Base-by-base conservation (phyloP, 2,888 invertebrate genomes). In the Lithophane semibrunnea region DNA sequence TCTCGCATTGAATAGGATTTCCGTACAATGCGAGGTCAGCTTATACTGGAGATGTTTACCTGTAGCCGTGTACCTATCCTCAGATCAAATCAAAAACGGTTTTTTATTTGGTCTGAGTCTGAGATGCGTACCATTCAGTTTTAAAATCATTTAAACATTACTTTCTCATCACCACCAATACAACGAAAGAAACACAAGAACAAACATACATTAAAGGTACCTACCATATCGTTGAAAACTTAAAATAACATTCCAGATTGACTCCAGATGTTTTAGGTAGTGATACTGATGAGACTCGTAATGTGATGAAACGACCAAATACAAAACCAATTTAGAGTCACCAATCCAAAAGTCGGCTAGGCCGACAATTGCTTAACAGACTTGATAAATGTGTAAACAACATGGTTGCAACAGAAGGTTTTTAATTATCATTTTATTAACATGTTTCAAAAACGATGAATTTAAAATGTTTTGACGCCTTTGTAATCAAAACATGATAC, bases 361-460 rank as follows among this genome's bases (percentile, higher is more conserved):
- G 71, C 29, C 60, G 16, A 66, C n/a, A 61, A 75, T 84, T 85
- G 86, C 83, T 72, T 64, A 78, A 82, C 54, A 4, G 21, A 58
- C 21, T 75, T 73, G 52, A 80, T 80, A 61, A 54, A 82, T 68
- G 24, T 18, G 67, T 73, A 86, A 83, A 84, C 79, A 81, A 79
- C 65, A 74, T 52, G 42, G 64, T 86, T 86, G 72, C 86, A 75
- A 65, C 86, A 83, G 73, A 73, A 79, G 71, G 79, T 71, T 75
- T 71, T 72, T 66, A 73, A 81, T 82, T 86, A 86, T 67, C 77
- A 81, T 80, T 75, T 63, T 73, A 77, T 83, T 86, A 72, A 65
- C 76, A 77, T 79, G 60, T 75, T 79, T 72, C 3, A 75, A 76
- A 74, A 77, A 68, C 44, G 24, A 56, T 61, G 73, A 72, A 75